These are phyloP conservation scores for Notodonta ziczac DNA, from an alignment of 2,888 invertebrate genomes.

Conservation along the genomic window DNA sequence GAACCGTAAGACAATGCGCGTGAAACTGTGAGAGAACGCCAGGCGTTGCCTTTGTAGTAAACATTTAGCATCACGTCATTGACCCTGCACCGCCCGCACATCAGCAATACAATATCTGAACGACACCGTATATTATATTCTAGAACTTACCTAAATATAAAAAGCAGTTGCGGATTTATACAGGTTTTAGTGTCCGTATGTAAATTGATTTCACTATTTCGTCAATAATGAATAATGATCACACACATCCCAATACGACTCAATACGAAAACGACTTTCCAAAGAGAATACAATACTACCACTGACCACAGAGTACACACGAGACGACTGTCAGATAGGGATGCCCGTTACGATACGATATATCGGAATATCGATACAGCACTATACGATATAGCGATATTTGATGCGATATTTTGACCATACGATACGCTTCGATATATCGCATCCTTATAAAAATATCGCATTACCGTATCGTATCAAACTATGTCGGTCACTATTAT, in stretches of 20 bases:
- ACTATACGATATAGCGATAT: too few relatives aligned
- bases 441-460: too few relatives aligned
- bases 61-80: slow-evolving; percentile 80
- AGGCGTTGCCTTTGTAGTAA: slow-evolving; percentile 85
- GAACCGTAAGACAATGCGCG: slow-evolving; percentile 76
- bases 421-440: too few relatives aligned
- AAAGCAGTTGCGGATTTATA: slow-evolving; percentile 33
- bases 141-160: slow-evolving; percentile 55
- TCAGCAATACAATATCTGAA: slow-evolving; percentile 43
- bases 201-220: slow-evolving; percentile 60
- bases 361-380: too few relatives aligned
- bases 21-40: slow-evolving; percentile 80
- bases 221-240: slow-evolving; percentile 39
- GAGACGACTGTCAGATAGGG: too few relatives aligned
- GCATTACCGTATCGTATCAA: too few relatives aligned
- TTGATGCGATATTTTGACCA: too few relatives aligned
- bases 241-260: slow-evolving; percentile 35
- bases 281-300: slow-evolving; percentile 33
- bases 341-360: too few relatives aligned
- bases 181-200: slow-evolving; percentile 38
- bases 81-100: slow-evolving; percentile 44
- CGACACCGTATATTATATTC: slow-evolving; percentile 28
- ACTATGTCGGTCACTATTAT: too few relatives aligned
- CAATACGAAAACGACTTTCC: slow-evolving; percentile 45
- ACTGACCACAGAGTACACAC: too few relatives aligned